phyloP scores from a whole-genome alignment of 2,888 invertebrate species.

The Eurytoma adleriae region DNA sequence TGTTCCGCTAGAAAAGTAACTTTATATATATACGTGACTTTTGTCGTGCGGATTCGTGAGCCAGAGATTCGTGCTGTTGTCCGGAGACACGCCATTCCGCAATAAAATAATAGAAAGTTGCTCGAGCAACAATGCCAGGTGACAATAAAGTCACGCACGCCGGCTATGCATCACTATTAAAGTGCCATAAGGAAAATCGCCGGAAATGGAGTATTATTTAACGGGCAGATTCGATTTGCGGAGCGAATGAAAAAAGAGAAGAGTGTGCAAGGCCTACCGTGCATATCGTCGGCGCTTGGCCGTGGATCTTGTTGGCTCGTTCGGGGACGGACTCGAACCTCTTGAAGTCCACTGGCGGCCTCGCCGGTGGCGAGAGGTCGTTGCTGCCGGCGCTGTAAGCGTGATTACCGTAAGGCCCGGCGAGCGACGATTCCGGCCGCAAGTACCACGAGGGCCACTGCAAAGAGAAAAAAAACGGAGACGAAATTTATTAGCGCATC shows the following conservation, averaged over 20 bases:
- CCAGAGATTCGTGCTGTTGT: conserved; percentile 61
- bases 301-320: conserved; percentile 68
- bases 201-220: conserved; percentile 53
- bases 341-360: conserved; percentile 64
- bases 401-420: conserved; percentile 61
- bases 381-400: conserved; percentile 56
- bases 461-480: conserved; percentile 56
- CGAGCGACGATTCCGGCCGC: conserved; percentile 67
- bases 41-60: conserved; percentile 44
- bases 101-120: conserved; percentile 60
- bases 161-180: conserved; percentile 46
- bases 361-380: conserved; percentile 48
- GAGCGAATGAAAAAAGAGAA: not conserved
- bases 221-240: conserved; percentile 38
- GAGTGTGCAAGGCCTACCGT: conserved; percentile 65
- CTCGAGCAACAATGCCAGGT: conserved; percentile 35
- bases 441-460: conserved; percentile 72
- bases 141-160: conserved; percentile 51
- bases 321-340: conserved; percentile 61
- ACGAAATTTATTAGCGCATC: not conserved
- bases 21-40: conserved; percentile 43
- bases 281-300: conserved; percentile 73
- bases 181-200: conserved; percentile 14
- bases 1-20: conserved; percentile 12
- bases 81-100: conserved; percentile 61